Evolutionary conservation across 1,140 invertebrate genomes (phyloP).

Genomic region (Phymastichus coffea): DNA sequence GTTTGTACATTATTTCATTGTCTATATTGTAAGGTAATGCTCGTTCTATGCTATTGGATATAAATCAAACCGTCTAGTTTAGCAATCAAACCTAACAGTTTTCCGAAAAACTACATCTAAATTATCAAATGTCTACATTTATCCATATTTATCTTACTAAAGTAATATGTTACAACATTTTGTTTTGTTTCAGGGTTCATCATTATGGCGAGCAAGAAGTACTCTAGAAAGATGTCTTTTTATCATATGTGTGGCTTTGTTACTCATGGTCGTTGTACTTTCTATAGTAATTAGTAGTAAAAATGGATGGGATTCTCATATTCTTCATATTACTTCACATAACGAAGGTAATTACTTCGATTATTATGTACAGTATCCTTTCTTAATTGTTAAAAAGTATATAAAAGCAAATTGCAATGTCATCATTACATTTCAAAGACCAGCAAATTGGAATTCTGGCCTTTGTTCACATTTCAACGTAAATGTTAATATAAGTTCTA

Average conservation of each 20-base stretch:
- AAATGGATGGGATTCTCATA: slow-evolving; percentile 47
- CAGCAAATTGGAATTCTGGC: too few relatives aligned
- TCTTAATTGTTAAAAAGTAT: too few relatives aligned
- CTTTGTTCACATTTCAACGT: too few relatives aligned
- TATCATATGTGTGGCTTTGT: slow-evolving; percentile 54
- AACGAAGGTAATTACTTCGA: slow-evolving; percentile 41
- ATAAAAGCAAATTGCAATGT: too few relatives aligned
- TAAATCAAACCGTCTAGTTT: neutral
- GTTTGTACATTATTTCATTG: slow-evolving; percentile 54
- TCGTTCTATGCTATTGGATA: neutral
- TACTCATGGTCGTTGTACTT: slow-evolving; percentile 66
- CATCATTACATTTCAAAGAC: too few relatives aligned
- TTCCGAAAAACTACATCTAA: too few relatives aligned
- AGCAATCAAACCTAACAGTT: too few relatives aligned
- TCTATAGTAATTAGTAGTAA: slow-evolving; percentile 49
- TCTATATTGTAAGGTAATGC: neutral
- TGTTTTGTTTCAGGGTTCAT: slow-evolving; percentile 57
- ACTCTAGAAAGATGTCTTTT: slow-evolving; percentile 63
- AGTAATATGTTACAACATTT: too few relatives aligned
- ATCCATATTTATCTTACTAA: too few relatives aligned
- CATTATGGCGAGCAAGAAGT: slow-evolving; percentile 65
- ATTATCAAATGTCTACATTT: neutral
- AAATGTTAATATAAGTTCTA: too few relatives aligned
- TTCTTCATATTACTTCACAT: slow-evolving; percentile 50
- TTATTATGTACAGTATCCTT: too few relatives aligned